Evolutionary conservation across 2,888 invertebrate genomes (phyloP).

Genomic region (Cosmia trapezina): DNA sequence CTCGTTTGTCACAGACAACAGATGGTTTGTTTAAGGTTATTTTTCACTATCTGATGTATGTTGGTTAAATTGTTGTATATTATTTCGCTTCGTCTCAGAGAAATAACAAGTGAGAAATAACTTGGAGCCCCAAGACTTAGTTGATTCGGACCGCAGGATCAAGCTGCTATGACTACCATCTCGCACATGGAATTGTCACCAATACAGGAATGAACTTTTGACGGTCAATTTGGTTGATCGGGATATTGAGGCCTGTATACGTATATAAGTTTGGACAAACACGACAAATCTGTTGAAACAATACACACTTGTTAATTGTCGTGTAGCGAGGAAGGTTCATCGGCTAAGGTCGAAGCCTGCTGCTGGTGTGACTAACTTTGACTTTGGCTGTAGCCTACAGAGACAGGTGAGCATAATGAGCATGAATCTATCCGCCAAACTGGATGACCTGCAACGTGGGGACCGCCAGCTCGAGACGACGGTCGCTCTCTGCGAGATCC

Average conservation of each 20-base stretch:
- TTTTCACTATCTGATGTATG: background rate
- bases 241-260: background rate
- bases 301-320: constrained; percentile 12
- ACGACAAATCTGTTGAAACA: constrained; percentile 5
- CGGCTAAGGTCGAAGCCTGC: constrained; percentile 39
- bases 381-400: constrained; percentile 94
- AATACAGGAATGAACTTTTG: background rate
- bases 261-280: background rate
- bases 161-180: background rate
- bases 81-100: constrained; percentile 12
- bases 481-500: constrained; percentile 97
- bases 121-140: constrained; percentile 3
- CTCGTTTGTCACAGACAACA: constrained; percentile 33
- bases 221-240: background rate
- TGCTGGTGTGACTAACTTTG: constrained; percentile 51
- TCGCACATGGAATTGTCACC: background rate
- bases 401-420: constrained; percentile 99
- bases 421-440: constrained; percentile 98
- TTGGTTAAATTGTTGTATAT: background rate
- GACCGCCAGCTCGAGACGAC: constrained; percentile 98
- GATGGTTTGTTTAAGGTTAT: background rate
- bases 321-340: constrained; percentile 44
- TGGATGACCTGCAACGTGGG: constrained; percentile 97
- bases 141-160: background rate
- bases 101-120: constrained; percentile 26